These are phyloP conservation scores for Perca fluviatilis DNA, from an alignment of 2,113 vertebrate species.

Conservation along the genomic window DNA sequence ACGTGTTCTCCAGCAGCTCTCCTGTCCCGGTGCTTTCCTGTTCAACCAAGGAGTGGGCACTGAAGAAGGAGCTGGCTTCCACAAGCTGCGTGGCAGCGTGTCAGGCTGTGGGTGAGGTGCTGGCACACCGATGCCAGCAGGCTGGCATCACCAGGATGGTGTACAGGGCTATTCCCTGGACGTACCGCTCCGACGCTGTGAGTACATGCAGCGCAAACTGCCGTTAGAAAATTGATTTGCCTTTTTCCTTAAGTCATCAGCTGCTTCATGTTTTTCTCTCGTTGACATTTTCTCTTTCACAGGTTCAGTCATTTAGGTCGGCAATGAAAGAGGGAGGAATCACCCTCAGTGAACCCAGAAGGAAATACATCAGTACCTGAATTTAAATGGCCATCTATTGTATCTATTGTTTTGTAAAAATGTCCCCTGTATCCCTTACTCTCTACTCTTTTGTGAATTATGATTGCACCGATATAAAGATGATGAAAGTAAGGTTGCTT, in stretches of 20 bases:
- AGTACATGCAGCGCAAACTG: constrained; percentile 56
- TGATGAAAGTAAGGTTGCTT: background rate
- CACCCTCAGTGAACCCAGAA: constrained; percentile 87
- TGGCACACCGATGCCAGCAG: constrained; percentile 91
- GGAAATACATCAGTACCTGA: constrained; percentile 83
- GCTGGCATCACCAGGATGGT: constrained; percentile 92
- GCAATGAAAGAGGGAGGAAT: constrained; percentile 92
- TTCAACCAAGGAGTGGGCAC: constrained; percentile 94
- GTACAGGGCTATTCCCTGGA: constrained; percentile 90
- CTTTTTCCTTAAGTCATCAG: background rate
- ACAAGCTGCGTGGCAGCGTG: constrained; percentile 88
- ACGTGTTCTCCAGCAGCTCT: constrained; percentile 84
- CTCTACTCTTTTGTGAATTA: constrained; percentile 13
- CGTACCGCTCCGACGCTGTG: constrained; percentile 86
- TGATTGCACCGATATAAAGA: constrained; percentile 5
- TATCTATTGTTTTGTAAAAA: constrained; percentile 35
- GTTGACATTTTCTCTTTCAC: constrained; percentile 21
- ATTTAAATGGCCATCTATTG: background rate
- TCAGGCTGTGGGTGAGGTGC: constrained; percentile 89
- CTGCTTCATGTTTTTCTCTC: background rate
- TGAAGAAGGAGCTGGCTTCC: constrained; percentile 90
- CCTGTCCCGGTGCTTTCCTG: constrained; percentile 87
- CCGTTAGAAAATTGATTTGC: background rate
- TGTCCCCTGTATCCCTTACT: background rate
- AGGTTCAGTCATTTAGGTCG: constrained; percentile 89